A percentile compares a stretch with the other conserved stretches of the same genome.
Conservation (phyloP, 2,888 invertebrate genomes). For the Campoplex capitator region DNA sequence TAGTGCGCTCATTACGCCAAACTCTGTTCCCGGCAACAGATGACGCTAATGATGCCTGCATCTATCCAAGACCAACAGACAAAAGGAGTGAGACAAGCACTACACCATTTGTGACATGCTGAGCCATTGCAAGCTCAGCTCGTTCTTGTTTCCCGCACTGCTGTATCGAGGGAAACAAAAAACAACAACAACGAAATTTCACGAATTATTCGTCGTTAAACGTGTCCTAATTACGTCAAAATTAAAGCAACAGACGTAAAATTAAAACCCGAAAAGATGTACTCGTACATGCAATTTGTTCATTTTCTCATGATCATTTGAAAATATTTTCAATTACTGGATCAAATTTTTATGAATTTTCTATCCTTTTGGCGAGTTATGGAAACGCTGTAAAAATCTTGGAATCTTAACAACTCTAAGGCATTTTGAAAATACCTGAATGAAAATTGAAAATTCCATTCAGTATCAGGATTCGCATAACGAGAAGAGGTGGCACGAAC, state of each 20-base stretch:
- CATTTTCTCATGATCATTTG: background rate
- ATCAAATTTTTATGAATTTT: background rate
- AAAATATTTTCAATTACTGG: background rate
- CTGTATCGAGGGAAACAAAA: slow-evolving; percentile 1
- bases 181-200: slow-evolving; percentile 16
- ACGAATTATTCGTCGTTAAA: slow-evolving; percentile 36
- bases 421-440: slow-evolving; percentile 1
- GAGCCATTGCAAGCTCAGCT: slow-evolving; percentile 55
- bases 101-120: slow-evolving; percentile 62
- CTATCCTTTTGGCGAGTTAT: background rate
- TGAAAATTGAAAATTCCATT: slow-evolving; percentile 17
- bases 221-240: background rate
- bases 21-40: slow-evolving; percentile 56
- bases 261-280: background rate
- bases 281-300: background rate
- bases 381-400: background rate
- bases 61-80: slow-evolving; percentile 69
- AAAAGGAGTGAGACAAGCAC: slow-evolving; percentile 68
- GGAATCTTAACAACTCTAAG: too few relatives aligned
- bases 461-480: slow-evolving; percentile 13
- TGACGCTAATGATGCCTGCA: slow-evolving; percentile 83
- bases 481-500: slow-evolving; percentile 42
- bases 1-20: slow-evolving; percentile 83
- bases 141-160: slow-evolving; percentile 30
- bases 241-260: background rate